Evolutionary conservation across 1,140 invertebrate species (phyloP).

Genomic region (Drosophila pseudoobscura): DNA sequence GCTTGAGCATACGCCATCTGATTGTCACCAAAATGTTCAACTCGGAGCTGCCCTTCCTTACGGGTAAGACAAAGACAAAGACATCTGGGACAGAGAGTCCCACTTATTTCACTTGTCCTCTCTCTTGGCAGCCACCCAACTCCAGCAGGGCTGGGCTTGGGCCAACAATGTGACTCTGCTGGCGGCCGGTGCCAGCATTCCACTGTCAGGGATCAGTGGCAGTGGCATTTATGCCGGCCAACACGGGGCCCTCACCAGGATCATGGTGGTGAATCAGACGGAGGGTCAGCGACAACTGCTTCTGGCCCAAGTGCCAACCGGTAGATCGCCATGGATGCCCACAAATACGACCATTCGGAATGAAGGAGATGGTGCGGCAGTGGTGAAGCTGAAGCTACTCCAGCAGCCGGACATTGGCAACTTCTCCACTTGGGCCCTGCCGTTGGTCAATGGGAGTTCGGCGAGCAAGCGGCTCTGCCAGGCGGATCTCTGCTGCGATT

Average conservation of each 20-base stretch:
- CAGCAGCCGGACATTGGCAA: slow-evolving; percentile 54
- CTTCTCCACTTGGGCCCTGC: slow-evolving; percentile 46
- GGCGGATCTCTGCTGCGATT: slow-evolving; percentile 63
- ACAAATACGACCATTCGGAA: too few species aligned
- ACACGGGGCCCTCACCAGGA: slow-evolving; percentile 83
- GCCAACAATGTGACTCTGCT: slow-evolving; percentile 86
- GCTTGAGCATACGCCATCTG: slow-evolving; percentile 86
- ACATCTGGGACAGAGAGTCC: background rate
- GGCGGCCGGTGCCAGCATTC: slow-evolving; percentile 85
- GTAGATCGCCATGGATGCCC: slow-evolving; percentile 38
- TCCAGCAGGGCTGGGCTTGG: slow-evolving; percentile 86
- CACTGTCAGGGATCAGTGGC: slow-evolving; percentile 85
- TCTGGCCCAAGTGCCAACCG: slow-evolving; percentile 83
- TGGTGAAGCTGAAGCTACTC: slow-evolving; percentile 29
- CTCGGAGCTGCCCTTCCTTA: slow-evolving; percentile 88
- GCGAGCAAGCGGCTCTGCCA: slow-evolving; percentile 47
- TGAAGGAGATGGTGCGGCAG: background rate
- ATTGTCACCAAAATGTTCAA: slow-evolving; percentile 90
- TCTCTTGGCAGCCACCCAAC: slow-evolving; percentile 83
- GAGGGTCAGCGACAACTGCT: slow-evolving; percentile 82
- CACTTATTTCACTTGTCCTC: background rate
- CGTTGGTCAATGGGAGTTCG: slow-evolving; percentile 8
- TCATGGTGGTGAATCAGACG: slow-evolving; percentile 82
- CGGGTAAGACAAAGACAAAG: slow-evolving; percentile 83
- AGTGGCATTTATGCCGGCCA: slow-evolving; percentile 86